phyloP scores from a whole-genome alignment of 2,113 vertebrate species.

The Scopus umbretta region DNA sequence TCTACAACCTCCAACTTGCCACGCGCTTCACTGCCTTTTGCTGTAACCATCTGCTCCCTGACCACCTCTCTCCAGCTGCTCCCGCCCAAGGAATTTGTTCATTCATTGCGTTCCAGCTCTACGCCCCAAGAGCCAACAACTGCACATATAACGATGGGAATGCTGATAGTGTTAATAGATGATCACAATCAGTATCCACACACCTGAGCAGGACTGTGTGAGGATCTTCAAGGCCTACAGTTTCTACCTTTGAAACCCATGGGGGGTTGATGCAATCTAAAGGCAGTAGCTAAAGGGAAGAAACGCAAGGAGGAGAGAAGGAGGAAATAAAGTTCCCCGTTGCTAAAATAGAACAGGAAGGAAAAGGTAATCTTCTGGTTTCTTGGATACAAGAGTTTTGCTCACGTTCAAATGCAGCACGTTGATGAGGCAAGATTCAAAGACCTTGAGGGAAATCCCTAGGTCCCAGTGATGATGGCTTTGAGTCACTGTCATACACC shows the following conservation, averaged over 20 bases:
- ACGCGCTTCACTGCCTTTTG: neutral
- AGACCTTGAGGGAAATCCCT: slow-evolving; percentile 28
- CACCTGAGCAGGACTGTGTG: slow-evolving; percentile 40
- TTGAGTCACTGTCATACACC: neutral
- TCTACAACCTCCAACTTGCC: neutral
- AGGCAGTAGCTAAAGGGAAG: slow-evolving; percentile 40
- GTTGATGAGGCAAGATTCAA: neutral
- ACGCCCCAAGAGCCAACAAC: slow-evolving; percentile 24
- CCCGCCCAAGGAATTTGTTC: neutral
- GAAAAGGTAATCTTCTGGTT: slow-evolving; percentile 29
- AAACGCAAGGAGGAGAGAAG: neutral
- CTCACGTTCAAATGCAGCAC: neutral
- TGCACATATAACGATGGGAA: slow-evolving; percentile 27
- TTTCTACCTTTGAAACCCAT: slow-evolving; percentile 45
- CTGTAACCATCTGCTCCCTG: neutral
- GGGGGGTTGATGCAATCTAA: slow-evolving; percentile 12
- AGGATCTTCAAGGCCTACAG: slow-evolving; percentile 42
- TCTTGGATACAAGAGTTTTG: neutral
- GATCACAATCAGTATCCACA: slow-evolving; percentile 59
- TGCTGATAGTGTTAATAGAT: slow-evolving; percentile 35
- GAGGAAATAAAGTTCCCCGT: slow-evolving; percentile 39
- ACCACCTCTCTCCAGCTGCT: slow-evolving; percentile 43
- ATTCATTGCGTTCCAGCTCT: slow-evolving; percentile 53
- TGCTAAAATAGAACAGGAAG: slow-evolving; percentile 55
- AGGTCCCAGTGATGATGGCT: neutral